Base-by-base conservation (phyloP, 2,113 vertebrate species). In the Coptodon bakossiorum region DNA sequence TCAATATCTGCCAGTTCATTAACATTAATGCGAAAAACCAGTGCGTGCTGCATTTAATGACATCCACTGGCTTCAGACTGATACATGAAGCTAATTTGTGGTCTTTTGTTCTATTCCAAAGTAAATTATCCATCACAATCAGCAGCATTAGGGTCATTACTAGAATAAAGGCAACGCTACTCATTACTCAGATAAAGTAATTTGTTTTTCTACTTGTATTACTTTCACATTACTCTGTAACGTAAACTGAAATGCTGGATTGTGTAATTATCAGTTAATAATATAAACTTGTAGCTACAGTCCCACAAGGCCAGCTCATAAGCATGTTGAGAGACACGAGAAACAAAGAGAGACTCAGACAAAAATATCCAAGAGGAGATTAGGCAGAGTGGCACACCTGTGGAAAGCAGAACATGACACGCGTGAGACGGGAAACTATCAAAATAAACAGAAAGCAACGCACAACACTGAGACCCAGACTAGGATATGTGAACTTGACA, bases 1-100 rank as follows among this genome's bases (percentile, higher is more conserved):
- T 76, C 54, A 61, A 45, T 81, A 54, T 83, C 54, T 50, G 53
- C 24, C 52, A 73, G 50, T 45, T 9, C 81, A 81, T 68, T 19
- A 59, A 73, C 45, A 83, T 57, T 45, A 52, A 31, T 54, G 17
- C 2, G 17, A 34, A 78, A 54, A 84, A 59, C 4, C 17, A 16
- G n/a, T 2, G 13, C 11, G 3, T 59, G 53, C 43, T 83, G 61
- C 2, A 36, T 82, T 14, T 80, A 73, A 73, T 59, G 63, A 59
- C 56, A 53, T 85, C n/a, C 73, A 52, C 71, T 61, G 82, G 82
- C 52, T n/a, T 45, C 13, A 85, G 71, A 8, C 17, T 16, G 29
- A 50, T 52, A 27, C 73, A 59, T 45, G 27, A 22, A 48, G 43
- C 54, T 78, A 24, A 71, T 54, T 73, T 54, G 73, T 52, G 34